Evolutionary conservation across 2,797 vertebrate species (phyloP), one percentile per base, ranked within the genome.

Genomic region (Chanos chanos): DNA sequence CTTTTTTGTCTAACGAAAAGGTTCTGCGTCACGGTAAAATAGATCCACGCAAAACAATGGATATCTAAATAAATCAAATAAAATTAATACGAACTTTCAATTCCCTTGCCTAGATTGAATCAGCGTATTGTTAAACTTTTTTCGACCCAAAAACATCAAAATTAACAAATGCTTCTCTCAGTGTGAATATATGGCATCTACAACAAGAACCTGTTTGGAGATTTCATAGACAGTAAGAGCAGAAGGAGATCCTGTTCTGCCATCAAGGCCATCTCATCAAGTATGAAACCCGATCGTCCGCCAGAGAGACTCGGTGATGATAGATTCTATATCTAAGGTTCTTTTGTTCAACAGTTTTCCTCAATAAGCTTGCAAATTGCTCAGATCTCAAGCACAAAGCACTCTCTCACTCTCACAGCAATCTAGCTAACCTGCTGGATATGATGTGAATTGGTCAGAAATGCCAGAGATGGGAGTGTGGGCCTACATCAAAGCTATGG

Each of bases 371-470:
- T 91, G 92, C 90, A 93, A 94, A 94, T 95, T 93, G 91, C 90
- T 94, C 88, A 91, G 93, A 93, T 96, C 91, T 91, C 70, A 47
- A 70, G 81, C 86, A 95, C 92, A 94, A 94, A 93, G 92, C 81
- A 59, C 5, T 84, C 78, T 79, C 92, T 92, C 87, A 86, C 86
- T 90, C 83, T 66, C 7, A 2, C 77, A 80, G 86, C 81, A 77
- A 80, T 62, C 85, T 64, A 84, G 82, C 77, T 87, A 83, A 89
- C 85, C 85, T 77, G 78, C 83, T 77, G 83, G 85, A 85, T 83
- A 85, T 79, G 70, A 74, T 76, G 84, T 85, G 89, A 90, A 90
- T 86, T 81, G 89, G 87, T 73, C 88, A 92, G 91, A 92, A 91
- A 91, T 78, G 82, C 84, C 73, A 33, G 55, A 86, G 85, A 87